A percentile compares a stretch with the other conserved stretches of the same genome.
Evolutionary conservation across 2,797 vertebrate species (phyloP).

Genomic region (Melanotaenia trifasciata): DNA sequence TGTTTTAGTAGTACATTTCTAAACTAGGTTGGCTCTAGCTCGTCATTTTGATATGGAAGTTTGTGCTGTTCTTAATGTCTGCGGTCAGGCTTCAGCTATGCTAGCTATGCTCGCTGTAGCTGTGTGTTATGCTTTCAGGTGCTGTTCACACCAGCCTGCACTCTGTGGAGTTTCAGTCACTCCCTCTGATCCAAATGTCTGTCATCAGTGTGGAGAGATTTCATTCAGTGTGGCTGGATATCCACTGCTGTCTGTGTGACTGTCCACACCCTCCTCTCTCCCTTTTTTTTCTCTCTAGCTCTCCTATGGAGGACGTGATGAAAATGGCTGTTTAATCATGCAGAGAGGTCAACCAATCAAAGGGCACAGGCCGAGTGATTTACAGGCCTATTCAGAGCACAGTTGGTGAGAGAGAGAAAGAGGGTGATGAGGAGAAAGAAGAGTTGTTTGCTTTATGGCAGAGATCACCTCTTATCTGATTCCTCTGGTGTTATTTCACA

Average conservation of each 20-base stretch:
- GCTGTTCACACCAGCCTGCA: slow-evolving; percentile 22
- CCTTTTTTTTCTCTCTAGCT: slow-evolving; percentile 58
- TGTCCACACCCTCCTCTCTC: slow-evolving; percentile 20
- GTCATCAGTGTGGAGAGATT: slow-evolving; percentile 42
- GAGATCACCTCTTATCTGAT: slow-evolving; percentile 71
- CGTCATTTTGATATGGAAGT: neutral
- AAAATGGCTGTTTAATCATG: slow-evolving; percentile 84
- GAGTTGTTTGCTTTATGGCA: slow-evolving; percentile 56
- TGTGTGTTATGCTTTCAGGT: slow-evolving; percentile 20
- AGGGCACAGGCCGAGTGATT: slow-evolving; percentile 72
- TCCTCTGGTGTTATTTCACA: slow-evolving; percentile 57
- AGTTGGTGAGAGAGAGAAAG: slow-evolving; percentile 57
- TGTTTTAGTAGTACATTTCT: neutral
- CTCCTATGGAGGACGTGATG: slow-evolving; percentile 73
- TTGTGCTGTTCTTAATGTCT: neutral
- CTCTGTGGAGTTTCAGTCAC: slow-evolving; percentile 22
- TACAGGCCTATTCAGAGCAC: slow-evolving; percentile 76
- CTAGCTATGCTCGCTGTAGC: neutral
- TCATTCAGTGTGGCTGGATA: slow-evolving; percentile 42
- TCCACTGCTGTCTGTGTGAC: slow-evolving; percentile 43
- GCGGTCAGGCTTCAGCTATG: neutral
- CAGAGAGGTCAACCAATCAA: slow-evolving; percentile 82
- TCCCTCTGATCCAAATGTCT: slow-evolving; percentile 40
- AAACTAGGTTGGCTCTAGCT: neutral
- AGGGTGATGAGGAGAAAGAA: slow-evolving; percentile 5